Conservation (phyloP, 2,113 vertebrate genomes). For the Dasyprocta punctata region DNA sequence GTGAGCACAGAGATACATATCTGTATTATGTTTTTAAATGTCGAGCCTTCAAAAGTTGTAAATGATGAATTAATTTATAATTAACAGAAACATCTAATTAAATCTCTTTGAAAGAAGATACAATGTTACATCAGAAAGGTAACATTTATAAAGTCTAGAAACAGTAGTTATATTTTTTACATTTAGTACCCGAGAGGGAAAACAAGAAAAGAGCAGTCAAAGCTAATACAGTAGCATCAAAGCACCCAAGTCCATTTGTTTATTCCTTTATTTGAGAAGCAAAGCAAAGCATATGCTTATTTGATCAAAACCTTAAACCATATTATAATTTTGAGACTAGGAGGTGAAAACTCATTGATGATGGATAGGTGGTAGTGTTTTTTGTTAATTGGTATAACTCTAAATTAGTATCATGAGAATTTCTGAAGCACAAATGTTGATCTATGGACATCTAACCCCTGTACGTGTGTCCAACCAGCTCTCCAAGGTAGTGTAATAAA, state of each 20-base stretch:
- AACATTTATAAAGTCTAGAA: not conserved
- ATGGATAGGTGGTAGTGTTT: conserved; percentile 74
- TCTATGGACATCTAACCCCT: conserved; percentile 64
- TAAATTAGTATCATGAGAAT: conserved; percentile 72
- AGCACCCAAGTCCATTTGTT: not conserved
- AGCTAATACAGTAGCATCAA: not conserved
- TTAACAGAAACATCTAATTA: conserved; percentile 37
- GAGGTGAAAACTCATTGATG: conserved; percentile 75
- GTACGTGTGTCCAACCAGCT: conserved; percentile 64
- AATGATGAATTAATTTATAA: conserved; percentile 44
- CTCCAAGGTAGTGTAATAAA: conserved; percentile 68
- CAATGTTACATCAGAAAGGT: not conserved
- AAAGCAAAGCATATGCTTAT: not conserved
- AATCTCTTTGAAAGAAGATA: conserved; percentile 20
- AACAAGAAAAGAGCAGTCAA: not conserved
- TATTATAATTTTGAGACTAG: conserved; percentile 66
- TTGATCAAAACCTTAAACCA: conserved; percentile 76
- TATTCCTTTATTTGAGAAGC: not conserved
- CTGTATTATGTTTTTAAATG: not conserved
- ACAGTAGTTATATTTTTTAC: not conserved
- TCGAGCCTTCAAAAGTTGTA: conserved; percentile 39
- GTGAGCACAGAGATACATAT: not conserved
- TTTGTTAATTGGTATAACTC: conserved; percentile 66
- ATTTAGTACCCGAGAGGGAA: conserved; percentile 21
- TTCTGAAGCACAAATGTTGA: conserved; percentile 76